phyloP scores from a whole-genome alignment of 2,113 vertebrate species.

The Leiothrix lutea region DNA sequence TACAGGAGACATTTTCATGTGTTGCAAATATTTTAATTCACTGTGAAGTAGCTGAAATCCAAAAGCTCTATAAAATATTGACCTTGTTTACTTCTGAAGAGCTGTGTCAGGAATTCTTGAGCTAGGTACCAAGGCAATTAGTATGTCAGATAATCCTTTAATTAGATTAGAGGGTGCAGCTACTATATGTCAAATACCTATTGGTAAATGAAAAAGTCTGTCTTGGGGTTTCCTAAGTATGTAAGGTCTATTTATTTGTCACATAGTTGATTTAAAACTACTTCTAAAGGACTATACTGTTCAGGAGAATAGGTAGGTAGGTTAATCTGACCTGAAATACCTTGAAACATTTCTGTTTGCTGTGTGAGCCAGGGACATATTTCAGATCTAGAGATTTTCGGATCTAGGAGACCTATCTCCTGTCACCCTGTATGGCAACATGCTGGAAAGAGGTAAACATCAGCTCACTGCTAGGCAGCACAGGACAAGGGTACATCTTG shows the following conservation, averaged over 20 bases:
- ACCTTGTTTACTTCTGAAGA: background rate
- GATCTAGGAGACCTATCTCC: background rate
- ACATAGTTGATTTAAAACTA: constrained; percentile 64
- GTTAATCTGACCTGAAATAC: background rate
- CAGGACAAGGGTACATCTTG: background rate
- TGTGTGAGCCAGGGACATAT: background rate
- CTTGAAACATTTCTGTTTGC: background rate
- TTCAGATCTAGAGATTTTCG: background rate
- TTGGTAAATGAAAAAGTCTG: constrained; percentile 55
- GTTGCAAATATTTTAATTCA: background rate
- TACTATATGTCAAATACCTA: constrained; percentile 60
- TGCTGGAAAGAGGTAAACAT: background rate
- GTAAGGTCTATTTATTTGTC: constrained; percentile 59
- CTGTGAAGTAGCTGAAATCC: background rate
- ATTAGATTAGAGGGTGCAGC: constrained; percentile 60
- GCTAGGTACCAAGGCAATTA: constrained; percentile 21
- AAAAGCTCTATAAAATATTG: constrained; percentile 30
- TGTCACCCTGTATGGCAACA: background rate
- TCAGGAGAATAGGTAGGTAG: constrained; percentile 10
- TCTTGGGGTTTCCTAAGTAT: constrained; percentile 54
- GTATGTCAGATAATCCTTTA: constrained; percentile 64
- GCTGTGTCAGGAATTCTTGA: constrained; percentile 47
- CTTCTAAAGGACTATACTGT: constrained; percentile 50
- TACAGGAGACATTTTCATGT: background rate
- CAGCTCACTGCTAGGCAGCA: background rate